Percentiles rank a stretch among this genome's conserved stretches.
Conservation (phyloP, 2,888 invertebrate genomes). For the Apamea monoglypha region DNA sequence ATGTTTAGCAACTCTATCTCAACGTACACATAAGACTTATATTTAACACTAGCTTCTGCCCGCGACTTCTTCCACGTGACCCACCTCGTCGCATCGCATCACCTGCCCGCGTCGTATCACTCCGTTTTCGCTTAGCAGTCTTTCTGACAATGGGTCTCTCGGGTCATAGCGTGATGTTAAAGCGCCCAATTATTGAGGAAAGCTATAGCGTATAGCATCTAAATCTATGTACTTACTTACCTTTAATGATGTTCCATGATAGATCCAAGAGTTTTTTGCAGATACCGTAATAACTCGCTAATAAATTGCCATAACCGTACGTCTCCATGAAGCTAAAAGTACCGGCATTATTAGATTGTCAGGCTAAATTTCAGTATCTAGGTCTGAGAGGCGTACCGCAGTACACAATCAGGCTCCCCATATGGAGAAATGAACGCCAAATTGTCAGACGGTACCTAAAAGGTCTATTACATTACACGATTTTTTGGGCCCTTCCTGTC, state of each 20-base stretch:
- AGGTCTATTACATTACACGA: not conserved
- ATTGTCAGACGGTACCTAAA: constrained; percentile 43
- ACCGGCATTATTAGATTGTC: constrained; percentile 47
- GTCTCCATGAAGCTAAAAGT: constrained; percentile 27
- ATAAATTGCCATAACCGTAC: constrained; percentile 40
- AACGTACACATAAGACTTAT: too few species aligned
- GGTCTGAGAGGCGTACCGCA: constrained; percentile 28
- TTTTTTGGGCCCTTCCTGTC: not conserved
- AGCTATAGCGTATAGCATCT: too few species aligned
- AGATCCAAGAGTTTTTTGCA: not conserved
- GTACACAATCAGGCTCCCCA: constrained; percentile 35
- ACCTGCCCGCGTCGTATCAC: too few species aligned
- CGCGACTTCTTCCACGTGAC: too few species aligned
- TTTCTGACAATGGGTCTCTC: too few species aligned
- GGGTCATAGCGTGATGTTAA: too few species aligned
- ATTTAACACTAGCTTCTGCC: too few species aligned
- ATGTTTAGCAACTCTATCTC: too few species aligned
- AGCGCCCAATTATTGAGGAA: too few species aligned
- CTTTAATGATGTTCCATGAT: not conserved
- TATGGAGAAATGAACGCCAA: constrained; percentile 41
- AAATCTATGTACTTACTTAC: not conserved
- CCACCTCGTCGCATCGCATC: too few species aligned
- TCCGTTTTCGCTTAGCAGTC: too few species aligned
- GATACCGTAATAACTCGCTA: not conserved
- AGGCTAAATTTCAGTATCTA: constrained; percentile 31